Evolutionary conservation across 2,797 vertebrate species (phyloP).

Genomic region (Propithecus deckenii): DNA sequence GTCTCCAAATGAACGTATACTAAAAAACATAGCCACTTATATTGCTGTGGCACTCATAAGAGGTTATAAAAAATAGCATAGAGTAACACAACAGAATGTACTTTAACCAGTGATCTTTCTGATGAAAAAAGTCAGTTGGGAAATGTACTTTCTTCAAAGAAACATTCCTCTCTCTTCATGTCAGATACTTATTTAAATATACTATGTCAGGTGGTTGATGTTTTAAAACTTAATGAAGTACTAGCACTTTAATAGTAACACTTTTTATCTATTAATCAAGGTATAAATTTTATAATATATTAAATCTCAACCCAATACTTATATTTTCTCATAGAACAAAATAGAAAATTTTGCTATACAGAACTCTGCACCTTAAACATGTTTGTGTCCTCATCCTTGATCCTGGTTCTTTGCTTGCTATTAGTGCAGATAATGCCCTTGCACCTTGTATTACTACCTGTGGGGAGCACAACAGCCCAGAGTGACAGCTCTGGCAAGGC

Average conservation of each 20-base stretch:
- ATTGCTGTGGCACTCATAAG: not conserved
- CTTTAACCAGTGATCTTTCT: not conserved
- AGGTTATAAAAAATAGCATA: not conserved
- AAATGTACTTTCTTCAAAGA: not conserved
- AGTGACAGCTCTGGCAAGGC: not conserved
- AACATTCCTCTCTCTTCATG: not conserved
- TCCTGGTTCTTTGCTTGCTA: not conserved
- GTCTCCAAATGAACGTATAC: not conserved
- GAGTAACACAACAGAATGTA: not conserved
- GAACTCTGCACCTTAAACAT: not conserved
- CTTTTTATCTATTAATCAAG: not conserved
- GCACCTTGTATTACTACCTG: not conserved
- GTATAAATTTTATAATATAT: not conserved
- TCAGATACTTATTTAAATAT: not conserved
- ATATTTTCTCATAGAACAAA: slow-evolving; percentile 4
- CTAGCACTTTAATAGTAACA: not conserved
- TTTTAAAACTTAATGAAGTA: slow-evolving; percentile 13
- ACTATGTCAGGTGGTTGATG: not conserved
- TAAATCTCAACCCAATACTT: not conserved
- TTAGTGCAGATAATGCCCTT: not conserved
- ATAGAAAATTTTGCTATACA: not conserved
- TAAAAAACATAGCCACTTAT: not conserved
- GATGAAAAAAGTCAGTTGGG: not conserved
- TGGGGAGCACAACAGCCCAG: not conserved
- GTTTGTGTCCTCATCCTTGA: not conserved